Evolutionary conservation across 53 echinoderm and acorn worm genomes (phyloP), one percentile per base, ranked within the genome.

Genomic region (Echinometra lucunter): DNA sequence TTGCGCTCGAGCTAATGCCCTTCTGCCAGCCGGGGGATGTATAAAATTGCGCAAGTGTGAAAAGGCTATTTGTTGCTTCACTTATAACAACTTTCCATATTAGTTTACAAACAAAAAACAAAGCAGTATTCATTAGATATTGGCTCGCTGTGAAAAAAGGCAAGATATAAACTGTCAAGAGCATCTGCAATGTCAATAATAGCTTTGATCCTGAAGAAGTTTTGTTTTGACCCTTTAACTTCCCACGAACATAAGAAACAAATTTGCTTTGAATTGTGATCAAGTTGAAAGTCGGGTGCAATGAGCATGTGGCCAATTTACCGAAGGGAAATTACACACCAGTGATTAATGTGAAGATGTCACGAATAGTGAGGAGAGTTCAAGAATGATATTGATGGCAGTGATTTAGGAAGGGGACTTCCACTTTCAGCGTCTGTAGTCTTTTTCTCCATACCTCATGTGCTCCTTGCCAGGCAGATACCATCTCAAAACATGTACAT

Each of bases 261-360:
- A 85, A 85, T 85, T 85, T 47, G 49, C 49, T 1, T 28, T 85
- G 85, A 49, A 85, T 85, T 85, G 85, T 85, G 13, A 47, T 85
- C 85, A 16, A 85, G 37, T 85, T 28, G 27, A 53, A 49, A 53
- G 49, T 44, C 49, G 11, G 78, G 45, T 47, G 45, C 45, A 27
- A 0, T 32, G 85, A 45, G 49, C 85, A 85, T 85, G 85, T 85
- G 85, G 85, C 85, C 85, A 85, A 85, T 85, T 85, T 85, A 85
- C 45, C 47, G 89, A 60, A 60, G 89, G 89, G 89, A 89, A 58
- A 49, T 89, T 89, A 89, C 89, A 60, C 89, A 58, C 45, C 60
- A 60, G 40, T 89, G 89, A 89, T 89, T 89, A 89, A 89, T 89
- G 37, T 60, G 57, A 57, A 60, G 37, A 58, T 89, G 89, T 89